Evolutionary conservation across 2,113 vertebrate species (phyloP).

Genomic region (Phyllostomus hastatus): DNA sequence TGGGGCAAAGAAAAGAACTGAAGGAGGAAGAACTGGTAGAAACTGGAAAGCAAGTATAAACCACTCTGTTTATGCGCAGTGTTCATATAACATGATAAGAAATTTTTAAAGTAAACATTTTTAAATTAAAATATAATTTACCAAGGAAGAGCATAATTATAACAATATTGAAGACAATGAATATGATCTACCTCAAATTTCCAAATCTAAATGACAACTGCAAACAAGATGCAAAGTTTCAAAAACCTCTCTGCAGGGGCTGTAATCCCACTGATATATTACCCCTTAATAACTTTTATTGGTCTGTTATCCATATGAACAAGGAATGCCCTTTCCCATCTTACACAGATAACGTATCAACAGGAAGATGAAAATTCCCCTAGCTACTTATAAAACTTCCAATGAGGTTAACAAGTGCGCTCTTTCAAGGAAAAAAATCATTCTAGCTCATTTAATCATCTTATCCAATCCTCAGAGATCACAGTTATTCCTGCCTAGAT

Average conservation of each 20-base stretch:
- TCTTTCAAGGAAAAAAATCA: not conserved
- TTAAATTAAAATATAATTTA: slow-evolving; percentile 29
- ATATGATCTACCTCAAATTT: slow-evolving; percentile 23
- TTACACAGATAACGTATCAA: not conserved
- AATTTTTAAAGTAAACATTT: not conserved
- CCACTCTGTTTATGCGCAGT: not conserved
- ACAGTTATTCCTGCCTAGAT: not conserved
- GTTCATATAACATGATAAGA: not conserved
- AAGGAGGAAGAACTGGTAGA: slow-evolving; percentile 30
- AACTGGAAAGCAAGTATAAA: slow-evolving; percentile 21
- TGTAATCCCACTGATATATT: not conserved
- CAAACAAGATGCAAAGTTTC: not conserved
- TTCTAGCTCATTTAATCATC: not conserved
- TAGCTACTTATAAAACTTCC: slow-evolving; percentile 7
- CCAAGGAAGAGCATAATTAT: not conserved
- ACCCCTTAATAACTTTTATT: not conserved
- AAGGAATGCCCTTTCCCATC: not conserved
- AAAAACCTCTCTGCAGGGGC: not conserved
- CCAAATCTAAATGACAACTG: not conserved
- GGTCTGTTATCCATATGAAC: not conserved
- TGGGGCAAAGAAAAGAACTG: slow-evolving; percentile 55
- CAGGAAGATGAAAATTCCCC: not conserved
- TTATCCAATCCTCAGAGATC: not conserved
- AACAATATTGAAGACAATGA: not conserved
- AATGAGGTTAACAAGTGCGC: not conserved